These are phyloP conservation scores for Festucalex cinctus DNA, from an alignment of 2,113 vertebrate species.

Conservation along the genomic window DNA sequence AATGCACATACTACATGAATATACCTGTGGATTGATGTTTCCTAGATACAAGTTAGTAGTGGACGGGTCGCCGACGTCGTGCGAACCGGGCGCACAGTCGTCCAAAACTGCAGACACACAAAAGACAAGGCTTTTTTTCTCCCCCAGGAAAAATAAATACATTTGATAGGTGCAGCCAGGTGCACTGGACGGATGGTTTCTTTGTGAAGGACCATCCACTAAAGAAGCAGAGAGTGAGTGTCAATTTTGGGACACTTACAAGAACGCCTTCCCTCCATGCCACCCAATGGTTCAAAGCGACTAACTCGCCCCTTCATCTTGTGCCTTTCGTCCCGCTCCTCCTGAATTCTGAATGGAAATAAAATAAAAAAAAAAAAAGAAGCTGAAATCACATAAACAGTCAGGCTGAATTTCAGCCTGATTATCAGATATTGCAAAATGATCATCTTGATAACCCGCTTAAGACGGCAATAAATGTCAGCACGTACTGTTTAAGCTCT, in stretches of 20 bases:
- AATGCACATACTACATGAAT: not conserved
- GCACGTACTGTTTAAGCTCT: conserved; percentile 94
- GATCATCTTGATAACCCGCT: no score
- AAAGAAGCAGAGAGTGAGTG: conserved; percentile 75
- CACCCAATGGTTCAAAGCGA: conserved; percentile 92
- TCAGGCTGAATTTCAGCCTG: no score
- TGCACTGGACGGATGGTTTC: conserved; percentile 97
- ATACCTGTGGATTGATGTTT: conserved; percentile 98
- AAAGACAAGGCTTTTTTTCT: conserved; percentile 48
- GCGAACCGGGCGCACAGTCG: conserved; percentile 95
- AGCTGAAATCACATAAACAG: not conserved
- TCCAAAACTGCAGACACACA: conserved; percentile 82
- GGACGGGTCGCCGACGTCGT: conserved; percentile 96
- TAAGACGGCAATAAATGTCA: not conserved
- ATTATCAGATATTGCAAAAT: no score
- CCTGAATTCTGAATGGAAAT: conserved; percentile 84
- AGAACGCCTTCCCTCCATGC: conserved; percentile 85
- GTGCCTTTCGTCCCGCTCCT: conserved; percentile 94
- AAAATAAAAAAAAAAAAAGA: no score
- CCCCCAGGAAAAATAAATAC: conserved; percentile 46
- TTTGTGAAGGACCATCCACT: conserved; percentile 96
- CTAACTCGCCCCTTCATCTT: conserved; percentile 95
- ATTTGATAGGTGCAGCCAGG: no score
- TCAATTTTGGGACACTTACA: conserved; percentile 82
- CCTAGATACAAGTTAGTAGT: conserved; percentile 98